Base-by-base conservation (phyloP, 2,888 invertebrate species). In the Lasioglossum oenotherae region DNA sequence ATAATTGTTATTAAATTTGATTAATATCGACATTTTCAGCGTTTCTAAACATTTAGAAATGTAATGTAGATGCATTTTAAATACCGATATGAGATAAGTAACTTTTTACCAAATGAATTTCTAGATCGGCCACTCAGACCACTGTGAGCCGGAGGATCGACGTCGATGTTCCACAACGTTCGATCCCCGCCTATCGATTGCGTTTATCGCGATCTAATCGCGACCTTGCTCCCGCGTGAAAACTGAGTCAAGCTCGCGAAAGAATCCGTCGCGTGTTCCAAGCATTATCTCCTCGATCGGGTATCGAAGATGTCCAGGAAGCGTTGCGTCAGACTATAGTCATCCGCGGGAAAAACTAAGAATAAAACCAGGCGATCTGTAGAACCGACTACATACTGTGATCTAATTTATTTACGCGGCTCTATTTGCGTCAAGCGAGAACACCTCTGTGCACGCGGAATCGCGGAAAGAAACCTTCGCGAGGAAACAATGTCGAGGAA, bases 301-400 rank as follows among this genome's bases (percentile, higher is more conserved):
- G 82, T 85, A 82, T 80, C 89, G 75, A 80, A 71, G 80, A 78
- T 85, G 80, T 80, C 83, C 79, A 19, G 80, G 89, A 87, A 89
- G 82, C 67, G 64, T 80, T 80, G 75, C 77, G 80, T 85, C 81
- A 85, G 80, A 53, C 27, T 41, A 71, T 23, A 67, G 53, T 74
- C 76, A 83, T 72, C 80, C 67, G 8, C 67, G 19, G 67, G 67
- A 67, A 67, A 31, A 31, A 31, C 67, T 35, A 67, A 35, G 67
- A 67, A 67, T 67, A 67, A 67, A 67, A 31, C 31, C 19, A 2
- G 35, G 6, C 31, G 64, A 64, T 27, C 60, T 5, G 1, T 23
- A 23, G 27, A 4, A 27, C 23, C 23, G 53, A 23, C 23, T 10
- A 53, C 14, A 4, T 14, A 12, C n/a, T 19, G 19, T 67, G 67